Percentiles rank a stretch among this genome's conserved stretches.
Conservation (phyloP, 1,140 invertebrate genomes). For the Atopsyche davidsoni region DNA sequence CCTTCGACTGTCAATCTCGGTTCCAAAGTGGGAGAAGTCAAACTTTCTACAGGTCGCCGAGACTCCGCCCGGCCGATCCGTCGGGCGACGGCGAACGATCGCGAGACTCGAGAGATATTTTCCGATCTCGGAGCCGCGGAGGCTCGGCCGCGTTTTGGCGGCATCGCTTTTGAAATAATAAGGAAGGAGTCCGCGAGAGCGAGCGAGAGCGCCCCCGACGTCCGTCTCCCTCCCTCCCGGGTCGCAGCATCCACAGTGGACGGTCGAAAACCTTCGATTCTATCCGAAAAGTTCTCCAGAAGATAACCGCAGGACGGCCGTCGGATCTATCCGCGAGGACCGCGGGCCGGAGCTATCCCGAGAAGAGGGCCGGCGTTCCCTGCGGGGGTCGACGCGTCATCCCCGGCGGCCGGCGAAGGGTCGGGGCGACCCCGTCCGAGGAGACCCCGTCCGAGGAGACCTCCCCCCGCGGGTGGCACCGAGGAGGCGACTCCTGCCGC, state of each 20-base stretch:
- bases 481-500: neutral
- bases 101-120: too few species aligned
- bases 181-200: conserved; percentile 9
- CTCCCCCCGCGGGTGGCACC: neutral
- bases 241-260: conserved; percentile 11
- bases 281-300: too few species aligned
- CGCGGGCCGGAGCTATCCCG: neutral
- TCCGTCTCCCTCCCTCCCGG: conserved; percentile 2
- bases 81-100: neutral
- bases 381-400: neutral
- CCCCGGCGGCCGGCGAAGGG: neutral
- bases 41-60: too few species aligned
- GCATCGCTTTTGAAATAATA: conserved; percentile 22
- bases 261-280: too few species aligned
- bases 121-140: conserved; percentile 6
- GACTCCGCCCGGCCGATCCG: too few species aligned
- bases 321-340: too few species aligned
- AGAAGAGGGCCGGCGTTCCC: neutral
- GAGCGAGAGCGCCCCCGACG: conserved; percentile 10
- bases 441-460: neutral
- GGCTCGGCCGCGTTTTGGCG: conserved; percentile 17
- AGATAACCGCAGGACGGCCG: too few species aligned
- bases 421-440: neutral
- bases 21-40: too few species aligned
- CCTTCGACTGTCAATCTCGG: too few species aligned